Evolutionary conservation across 1,140 invertebrate species (phyloP).

Genomic region (Drosophila pruinosa): DNA sequence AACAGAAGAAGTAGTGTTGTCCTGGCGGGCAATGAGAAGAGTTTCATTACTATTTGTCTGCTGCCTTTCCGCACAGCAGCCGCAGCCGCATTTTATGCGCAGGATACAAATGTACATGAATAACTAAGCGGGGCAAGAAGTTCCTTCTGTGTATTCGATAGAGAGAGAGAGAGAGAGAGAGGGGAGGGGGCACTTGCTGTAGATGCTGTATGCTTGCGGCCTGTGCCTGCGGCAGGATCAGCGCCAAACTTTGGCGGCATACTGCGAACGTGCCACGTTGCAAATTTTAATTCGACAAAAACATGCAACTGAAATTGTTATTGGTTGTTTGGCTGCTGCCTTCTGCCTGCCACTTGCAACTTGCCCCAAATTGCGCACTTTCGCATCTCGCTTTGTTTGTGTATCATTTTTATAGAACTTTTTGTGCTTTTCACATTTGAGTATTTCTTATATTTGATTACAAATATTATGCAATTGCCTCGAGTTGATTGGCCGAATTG

Average conservation of each 20-base stretch:
- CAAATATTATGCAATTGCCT: neutral
- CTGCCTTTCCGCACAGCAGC: constrained; percentile 81
- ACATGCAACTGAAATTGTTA: constrained; percentile 76
- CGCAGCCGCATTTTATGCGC: constrained; percentile 81
- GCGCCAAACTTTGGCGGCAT: constrained; percentile 59
- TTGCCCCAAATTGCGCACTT: constrained; percentile 32
- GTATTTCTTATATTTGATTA: neutral
- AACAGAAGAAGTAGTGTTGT: constrained; percentile 62
- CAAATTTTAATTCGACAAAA: constrained; percentile 81
- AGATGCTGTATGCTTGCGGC: constrained; percentile 14
- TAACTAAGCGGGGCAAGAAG: constrained; percentile 64
- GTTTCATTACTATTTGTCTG: constrained; percentile 81
- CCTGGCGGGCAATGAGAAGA: constrained; percentile 58
- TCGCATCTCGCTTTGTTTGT: constrained; percentile 7
- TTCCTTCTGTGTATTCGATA: neutral
- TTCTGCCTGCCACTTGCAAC: constrained; percentile 42
- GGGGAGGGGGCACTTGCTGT: neutral
- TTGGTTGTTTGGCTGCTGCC: constrained; percentile 51
- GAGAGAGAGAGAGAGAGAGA: neutral
- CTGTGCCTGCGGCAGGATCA: constrained; percentile 50
- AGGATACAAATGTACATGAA: constrained; percentile 81
- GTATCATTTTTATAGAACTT: constrained; percentile 8
- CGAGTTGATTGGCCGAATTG: too few species aligned
- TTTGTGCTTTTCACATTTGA: neutral
- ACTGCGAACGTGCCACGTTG: constrained; percentile 72